These are phyloP conservation scores for Nematolebias whitei DNA, from an alignment of 2,113 vertebrate genomes.

Conservation along the genomic window DNA sequence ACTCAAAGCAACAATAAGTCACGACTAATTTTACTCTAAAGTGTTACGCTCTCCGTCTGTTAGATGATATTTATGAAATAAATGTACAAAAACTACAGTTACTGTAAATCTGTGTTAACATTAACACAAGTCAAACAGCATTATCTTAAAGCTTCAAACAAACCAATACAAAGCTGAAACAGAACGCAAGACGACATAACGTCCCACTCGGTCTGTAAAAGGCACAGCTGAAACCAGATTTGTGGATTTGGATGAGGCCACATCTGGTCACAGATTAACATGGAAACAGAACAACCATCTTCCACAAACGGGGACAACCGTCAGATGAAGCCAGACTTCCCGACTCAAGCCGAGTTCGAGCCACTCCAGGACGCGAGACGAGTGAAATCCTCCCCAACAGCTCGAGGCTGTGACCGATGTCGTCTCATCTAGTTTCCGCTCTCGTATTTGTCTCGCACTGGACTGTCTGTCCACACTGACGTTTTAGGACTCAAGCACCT, in stretches of 20 bases:
- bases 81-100: neutral
- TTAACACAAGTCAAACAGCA: slow-evolving; percentile 1
- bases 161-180: slow-evolving; percentile 2
- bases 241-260: neutral
- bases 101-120: no score
- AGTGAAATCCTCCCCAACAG: slow-evolving; percentile 41
- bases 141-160: slow-evolving; percentile 8
- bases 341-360: slow-evolving; percentile 11
- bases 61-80: no score
- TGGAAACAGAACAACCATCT: slow-evolving; percentile 5
- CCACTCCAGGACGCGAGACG: slow-evolving; percentile 34
- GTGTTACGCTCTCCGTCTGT: no score
- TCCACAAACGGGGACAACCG: neutral
- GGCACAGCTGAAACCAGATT: slow-evolving; percentile 6
- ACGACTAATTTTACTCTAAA: no score
- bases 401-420: slow-evolving; percentile 50
- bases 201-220: slow-evolving; percentile 14
- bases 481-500: neutral
- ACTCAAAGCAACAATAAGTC: no score
- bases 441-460: slow-evolving; percentile 38
- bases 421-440: slow-evolving; percentile 56
- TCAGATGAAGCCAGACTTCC: slow-evolving; percentile 10
- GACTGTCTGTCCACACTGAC: neutral
- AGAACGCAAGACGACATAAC: neutral
- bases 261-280: slow-evolving; percentile 4